phyloP scores from a whole-genome alignment of 2,888 invertebrate species.

The Ctena decussata region DNA sequence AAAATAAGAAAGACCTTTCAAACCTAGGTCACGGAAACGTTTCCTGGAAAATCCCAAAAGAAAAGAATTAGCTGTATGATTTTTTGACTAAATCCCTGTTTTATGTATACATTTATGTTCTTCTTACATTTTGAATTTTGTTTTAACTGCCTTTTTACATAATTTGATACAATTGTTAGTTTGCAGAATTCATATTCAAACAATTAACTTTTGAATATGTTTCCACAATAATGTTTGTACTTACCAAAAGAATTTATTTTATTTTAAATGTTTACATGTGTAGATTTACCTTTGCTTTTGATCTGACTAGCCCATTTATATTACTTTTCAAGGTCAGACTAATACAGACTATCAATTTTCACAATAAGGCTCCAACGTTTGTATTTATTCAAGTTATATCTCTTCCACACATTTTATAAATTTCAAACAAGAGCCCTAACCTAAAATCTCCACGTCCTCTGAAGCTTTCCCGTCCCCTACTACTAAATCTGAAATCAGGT shows the following conservation, averaged over 20 bases:
- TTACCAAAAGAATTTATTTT: not conserved
- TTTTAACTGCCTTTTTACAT: too few species aligned
- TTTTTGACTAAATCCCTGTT: not conserved
- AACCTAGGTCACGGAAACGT: not conserved
- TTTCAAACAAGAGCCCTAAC: slow-evolving; percentile 70
- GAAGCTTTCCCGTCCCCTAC: slow-evolving; percentile 62
- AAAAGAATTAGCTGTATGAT: slow-evolving; percentile 16
- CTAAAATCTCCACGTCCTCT: slow-evolving; percentile 75
- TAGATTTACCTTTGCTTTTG: too few species aligned
- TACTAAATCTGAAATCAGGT: slow-evolving; percentile 58
- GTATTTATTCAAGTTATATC: slow-evolving; percentile 39
- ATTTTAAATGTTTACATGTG: too few species aligned
- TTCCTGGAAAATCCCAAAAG: slow-evolving; percentile 54
- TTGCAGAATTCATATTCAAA: too few species aligned
- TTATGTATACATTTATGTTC: too few species aligned
- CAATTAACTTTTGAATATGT: not conserved
- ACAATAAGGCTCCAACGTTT: too few species aligned
- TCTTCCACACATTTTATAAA: slow-evolving; percentile 29
- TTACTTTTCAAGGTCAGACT: too few species aligned
- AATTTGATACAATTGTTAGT: too few species aligned
- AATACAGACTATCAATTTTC: too few species aligned
- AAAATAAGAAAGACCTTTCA: slow-evolving; percentile 8
- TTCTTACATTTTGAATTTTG: too few species aligned
- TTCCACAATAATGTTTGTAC: not conserved
- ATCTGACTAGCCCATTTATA: too few species aligned